These are phyloP conservation scores for Ceratoteleas bidentatus DNA, from an alignment of 1,140 invertebrate genomes.

Conservation along the genomic window DNA sequence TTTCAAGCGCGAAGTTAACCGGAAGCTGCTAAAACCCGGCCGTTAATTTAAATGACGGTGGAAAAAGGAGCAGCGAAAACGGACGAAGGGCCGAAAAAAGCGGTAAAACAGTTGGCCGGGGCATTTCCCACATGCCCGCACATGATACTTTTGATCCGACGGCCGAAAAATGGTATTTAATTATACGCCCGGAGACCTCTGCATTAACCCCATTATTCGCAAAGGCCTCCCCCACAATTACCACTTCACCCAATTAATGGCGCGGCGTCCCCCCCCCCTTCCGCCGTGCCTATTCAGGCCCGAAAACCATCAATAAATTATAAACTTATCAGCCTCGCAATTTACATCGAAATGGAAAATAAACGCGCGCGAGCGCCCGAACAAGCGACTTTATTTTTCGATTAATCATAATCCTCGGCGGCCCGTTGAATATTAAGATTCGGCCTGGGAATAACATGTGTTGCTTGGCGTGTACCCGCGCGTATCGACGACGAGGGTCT, in stretches of 20 bases:
- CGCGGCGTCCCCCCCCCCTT: not conserved
- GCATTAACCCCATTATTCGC: slow-evolving; percentile 33
- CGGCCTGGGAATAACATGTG: slow-evolving; percentile 53
- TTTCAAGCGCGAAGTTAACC: too few species aligned
- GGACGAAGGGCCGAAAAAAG: too few species aligned
- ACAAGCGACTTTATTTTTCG: slow-evolving; percentile 40
- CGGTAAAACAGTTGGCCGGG: not conserved
- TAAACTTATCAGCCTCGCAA: slow-evolving; percentile 19
- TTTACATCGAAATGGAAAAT: slow-evolving; percentile 44
- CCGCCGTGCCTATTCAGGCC: too few species aligned
- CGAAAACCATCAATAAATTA: slow-evolving; percentile 50
- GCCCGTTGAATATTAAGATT: slow-evolving; percentile 57
- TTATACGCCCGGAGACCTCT: slow-evolving; percentile 19
- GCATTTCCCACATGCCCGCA: not conserved
- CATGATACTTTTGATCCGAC: not conserved
- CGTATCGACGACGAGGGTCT: slow-evolving; percentile 59
- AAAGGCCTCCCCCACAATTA: slow-evolving; percentile 20
- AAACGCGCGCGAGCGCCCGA: not conserved
- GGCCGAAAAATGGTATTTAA: slow-evolving; percentile 5
- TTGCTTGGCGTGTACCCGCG: slow-evolving; percentile 50
- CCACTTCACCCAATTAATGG: slow-evolving; percentile 20
- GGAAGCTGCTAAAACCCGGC: too few species aligned
- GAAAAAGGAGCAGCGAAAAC: too few species aligned
- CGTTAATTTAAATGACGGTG: too few species aligned
- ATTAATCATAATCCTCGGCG: slow-evolving; percentile 53